Evolutionary conservation across 1,140 invertebrate genomes (phyloP), one percentile per base, ranked within the genome.

Genomic region (Telenomus remus): DNA sequence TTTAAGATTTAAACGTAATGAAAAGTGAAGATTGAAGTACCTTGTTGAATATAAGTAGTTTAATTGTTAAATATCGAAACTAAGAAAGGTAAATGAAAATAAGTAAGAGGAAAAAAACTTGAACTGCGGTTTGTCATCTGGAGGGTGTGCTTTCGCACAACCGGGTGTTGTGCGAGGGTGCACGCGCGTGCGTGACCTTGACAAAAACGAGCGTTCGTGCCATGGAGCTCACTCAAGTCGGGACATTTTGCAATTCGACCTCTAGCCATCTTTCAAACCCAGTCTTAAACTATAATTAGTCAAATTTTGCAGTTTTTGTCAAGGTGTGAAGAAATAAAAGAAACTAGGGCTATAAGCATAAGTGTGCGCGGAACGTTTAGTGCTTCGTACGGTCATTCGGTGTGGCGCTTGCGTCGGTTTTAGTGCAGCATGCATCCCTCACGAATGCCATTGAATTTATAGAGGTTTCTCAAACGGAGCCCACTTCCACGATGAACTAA

Each of bases 1-100:
- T 12, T 46, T 13, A 46, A 12, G 13, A 48, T 11, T 10, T 37
- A 11, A 72, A 15, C 49, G n/a, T 11, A 39, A n/a, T 39, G 42
- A 60, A 79, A 39, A 75, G 10, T 57, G 51, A 33, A 80, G 80
- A 84, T 84, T 82, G 79, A 82, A 86, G 85, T 86, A 87, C 84
- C 86, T 87, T 86, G 82, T 87, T 85, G 84, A 86, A 64, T 85
- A 84, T 85, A 87, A 86, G 83, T 84, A 86, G 81, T 77, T 84
- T 65, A 80, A 84, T 84, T 76, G 80, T 79, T 81, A 82, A 82
- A 37, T 68, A 53, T 50, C 49, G 42, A 59, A 43, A 66, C 33
- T 34, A n/a, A 42, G 33, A 72, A 56, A 57, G 37, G 34, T 6
- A 4, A 34, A n/a, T 43, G 11, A 49, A 70, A 27, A 19, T 53